These are phyloP conservation scores for Rallus crepitans DNA, from an alignment of 2,797 vertebrate genomes.

Conservation along the genomic window DNA sequence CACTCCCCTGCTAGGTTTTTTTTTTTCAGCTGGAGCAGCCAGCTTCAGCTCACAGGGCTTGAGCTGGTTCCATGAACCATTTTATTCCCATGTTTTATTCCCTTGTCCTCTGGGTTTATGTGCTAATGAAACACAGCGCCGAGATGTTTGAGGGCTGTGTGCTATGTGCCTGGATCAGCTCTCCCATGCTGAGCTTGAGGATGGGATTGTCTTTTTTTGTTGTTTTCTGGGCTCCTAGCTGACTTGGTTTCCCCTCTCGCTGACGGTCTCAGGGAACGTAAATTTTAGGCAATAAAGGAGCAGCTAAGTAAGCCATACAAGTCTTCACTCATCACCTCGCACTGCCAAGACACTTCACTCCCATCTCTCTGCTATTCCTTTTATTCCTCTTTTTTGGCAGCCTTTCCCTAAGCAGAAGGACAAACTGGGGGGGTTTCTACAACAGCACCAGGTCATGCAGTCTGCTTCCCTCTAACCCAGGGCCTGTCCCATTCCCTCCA, in stretches of 20 bases:
- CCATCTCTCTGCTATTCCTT: neutral
- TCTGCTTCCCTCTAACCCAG: neutral
- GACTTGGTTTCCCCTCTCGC: neutral
- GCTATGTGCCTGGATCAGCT: slow-evolving; percentile 17
- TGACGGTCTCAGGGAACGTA: neutral
- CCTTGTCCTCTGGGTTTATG: neutral
- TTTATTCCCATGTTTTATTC: slow-evolving; percentile 19
- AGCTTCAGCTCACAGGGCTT: neutral
- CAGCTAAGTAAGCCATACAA: neutral
- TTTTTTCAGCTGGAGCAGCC: neutral
- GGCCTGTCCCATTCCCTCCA: neutral
- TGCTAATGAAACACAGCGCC: slow-evolving; percentile 41
- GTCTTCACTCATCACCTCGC: slow-evolving; percentile 41
- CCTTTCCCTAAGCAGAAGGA: neutral
- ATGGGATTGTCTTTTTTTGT: neutral
- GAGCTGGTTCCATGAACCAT: neutral
- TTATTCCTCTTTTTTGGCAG: neutral
- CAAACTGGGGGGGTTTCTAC: neutral
- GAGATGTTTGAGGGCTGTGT: neutral
- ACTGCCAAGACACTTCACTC: neutral
- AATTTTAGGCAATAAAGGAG: slow-evolving; percentile 43
- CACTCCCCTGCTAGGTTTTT: neutral
- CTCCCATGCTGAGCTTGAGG: slow-evolving; percentile 30
- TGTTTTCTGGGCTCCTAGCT: neutral
- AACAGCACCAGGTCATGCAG: neutral